A percentile compares a stretch with the other conserved stretches of the same genome.
Evolutionary conservation across 2,113 vertebrate species (phyloP).

Genomic region (Dipodomys merriami): DNA sequence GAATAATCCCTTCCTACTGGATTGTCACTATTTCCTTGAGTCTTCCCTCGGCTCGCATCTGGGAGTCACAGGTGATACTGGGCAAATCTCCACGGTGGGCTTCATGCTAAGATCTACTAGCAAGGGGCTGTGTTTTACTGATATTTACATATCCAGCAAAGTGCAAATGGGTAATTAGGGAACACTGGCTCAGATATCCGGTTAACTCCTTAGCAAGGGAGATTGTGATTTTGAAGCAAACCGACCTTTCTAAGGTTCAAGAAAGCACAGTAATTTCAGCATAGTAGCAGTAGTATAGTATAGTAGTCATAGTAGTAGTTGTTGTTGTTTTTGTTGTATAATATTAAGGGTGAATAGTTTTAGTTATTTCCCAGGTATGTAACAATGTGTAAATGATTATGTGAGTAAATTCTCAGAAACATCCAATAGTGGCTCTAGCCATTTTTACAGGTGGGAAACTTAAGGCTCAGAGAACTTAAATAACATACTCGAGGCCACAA

Average conservation of each 20-base stretch:
- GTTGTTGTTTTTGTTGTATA: too few species aligned
- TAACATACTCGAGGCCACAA: background rate
- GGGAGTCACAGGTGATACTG: too few species aligned
- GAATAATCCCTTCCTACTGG: background rate
- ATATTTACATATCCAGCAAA: background rate
- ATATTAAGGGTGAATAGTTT: background rate
- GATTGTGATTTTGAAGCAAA: slow-evolving; percentile 48
- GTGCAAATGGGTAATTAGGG: slow-evolving; percentile 4
- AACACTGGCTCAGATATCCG: background rate
- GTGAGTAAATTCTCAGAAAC: background rate
- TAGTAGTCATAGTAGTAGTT: too few species aligned
- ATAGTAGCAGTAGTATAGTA: background rate
- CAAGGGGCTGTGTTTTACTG: background rate
- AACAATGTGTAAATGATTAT: background rate
- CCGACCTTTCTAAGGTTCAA: slow-evolving; percentile 1
- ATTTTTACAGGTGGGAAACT: slow-evolving; percentile 7
- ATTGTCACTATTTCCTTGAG: background rate
- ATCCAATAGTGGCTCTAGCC: background rate
- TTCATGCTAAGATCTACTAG: background rate
- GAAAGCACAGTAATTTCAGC: background rate
- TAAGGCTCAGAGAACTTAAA: background rate
- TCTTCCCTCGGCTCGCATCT: too few species aligned
- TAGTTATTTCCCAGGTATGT: background rate
- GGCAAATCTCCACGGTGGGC: background rate
- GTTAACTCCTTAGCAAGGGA: background rate